Evolutionary conservation across 1,140 invertebrate genomes (phyloP).

Genomic region (Megathymus violae): DNA sequence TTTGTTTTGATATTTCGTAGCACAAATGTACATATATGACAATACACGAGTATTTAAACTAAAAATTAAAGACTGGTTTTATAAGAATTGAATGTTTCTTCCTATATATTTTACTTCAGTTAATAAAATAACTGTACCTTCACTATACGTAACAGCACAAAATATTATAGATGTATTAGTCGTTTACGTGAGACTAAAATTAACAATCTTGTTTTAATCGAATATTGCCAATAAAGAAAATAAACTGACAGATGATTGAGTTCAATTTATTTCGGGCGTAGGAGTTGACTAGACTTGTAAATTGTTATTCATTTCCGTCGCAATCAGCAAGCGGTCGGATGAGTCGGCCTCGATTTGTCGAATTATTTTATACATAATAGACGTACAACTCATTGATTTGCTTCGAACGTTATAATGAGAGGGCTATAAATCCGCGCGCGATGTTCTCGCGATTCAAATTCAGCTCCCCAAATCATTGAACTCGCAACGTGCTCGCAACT

Average conservation of each 20-base stretch:
- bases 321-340: slow-evolving; percentile 37
- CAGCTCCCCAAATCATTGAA: slow-evolving; percentile 76
- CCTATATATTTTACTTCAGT: too few species aligned
- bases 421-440: slow-evolving; percentile 30
- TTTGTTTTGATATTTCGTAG: too few species aligned
- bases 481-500: slow-evolving; percentile 73
- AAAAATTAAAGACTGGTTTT: too few species aligned
- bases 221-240: slow-evolving; percentile 29
- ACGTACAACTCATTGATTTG: slow-evolving; percentile 46
- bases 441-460: slow-evolving; percentile 51
- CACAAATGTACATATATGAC: too few species aligned
- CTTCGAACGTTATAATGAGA: slow-evolving; percentile 44
- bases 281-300: slow-evolving; percentile 25
- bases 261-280: slow-evolving; percentile 34
- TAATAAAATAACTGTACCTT: too few species aligned
- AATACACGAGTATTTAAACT: too few species aligned
- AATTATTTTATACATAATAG: slow-evolving; percentile 42
- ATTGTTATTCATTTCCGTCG: slow-evolving; percentile 47
- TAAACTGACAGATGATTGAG: slow-evolving; percentile 18
- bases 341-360: not conserved
- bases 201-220: slow-evolving; percentile 27
- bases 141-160: too few species aligned
- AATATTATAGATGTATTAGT: too few species aligned
- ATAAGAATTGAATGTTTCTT: too few species aligned
- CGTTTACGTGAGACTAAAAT: too few species aligned